Conservation (phyloP, 1,140 invertebrate genomes). For the Drosophila parvula region DNA sequence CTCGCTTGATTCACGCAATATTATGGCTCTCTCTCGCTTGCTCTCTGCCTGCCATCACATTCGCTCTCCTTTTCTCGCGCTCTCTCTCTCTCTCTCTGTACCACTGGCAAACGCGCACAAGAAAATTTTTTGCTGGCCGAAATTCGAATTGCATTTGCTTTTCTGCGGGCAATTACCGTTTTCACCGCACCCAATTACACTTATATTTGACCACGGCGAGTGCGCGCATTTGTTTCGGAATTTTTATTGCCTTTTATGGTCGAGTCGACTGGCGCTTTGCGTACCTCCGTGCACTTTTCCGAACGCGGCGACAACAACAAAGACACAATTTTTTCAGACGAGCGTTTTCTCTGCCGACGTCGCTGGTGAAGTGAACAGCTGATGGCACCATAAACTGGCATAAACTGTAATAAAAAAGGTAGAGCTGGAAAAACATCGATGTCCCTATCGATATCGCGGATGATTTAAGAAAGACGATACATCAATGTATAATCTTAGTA, state of each 20-base stretch:
- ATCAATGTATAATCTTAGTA: too few relatives aligned
- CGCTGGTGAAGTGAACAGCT: too few relatives aligned
- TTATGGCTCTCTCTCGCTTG: slow-evolving; percentile 28
- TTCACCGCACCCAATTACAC: slow-evolving; percentile 34
- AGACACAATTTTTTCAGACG: not conserved
- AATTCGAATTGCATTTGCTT: slow-evolving; percentile 15
- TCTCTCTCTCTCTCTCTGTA: slow-evolving; percentile 10
- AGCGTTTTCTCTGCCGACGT: too few relatives aligned
- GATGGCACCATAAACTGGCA: too few relatives aligned
- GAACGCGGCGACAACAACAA: slow-evolving; percentile 28
- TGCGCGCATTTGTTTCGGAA: slow-evolving; percentile 37
- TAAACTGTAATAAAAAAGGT: too few relatives aligned
- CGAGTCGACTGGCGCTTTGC: slow-evolving; percentile 9
- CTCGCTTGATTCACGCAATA: slow-evolving; percentile 73
- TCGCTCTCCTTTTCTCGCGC: slow-evolving; percentile 5
- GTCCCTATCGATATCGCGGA: too few relatives aligned
- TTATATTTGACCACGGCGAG: slow-evolving; percentile 3
- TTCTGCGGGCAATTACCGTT: slow-evolving; percentile 12
- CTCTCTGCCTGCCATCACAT: slow-evolving; percentile 10
- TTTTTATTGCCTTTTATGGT: slow-evolving; percentile 29
- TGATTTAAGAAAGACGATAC: too few relatives aligned
- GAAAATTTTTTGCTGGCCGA: slow-evolving; percentile 36
- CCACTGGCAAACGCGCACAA: slow-evolving; percentile 34
- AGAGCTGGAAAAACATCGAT: too few relatives aligned
- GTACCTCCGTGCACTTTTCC: slow-evolving; percentile 38